Evolutionary conservation across 2,888 invertebrate genomes (phyloP).

Genomic region (Dolomedes plantarius): DNA sequence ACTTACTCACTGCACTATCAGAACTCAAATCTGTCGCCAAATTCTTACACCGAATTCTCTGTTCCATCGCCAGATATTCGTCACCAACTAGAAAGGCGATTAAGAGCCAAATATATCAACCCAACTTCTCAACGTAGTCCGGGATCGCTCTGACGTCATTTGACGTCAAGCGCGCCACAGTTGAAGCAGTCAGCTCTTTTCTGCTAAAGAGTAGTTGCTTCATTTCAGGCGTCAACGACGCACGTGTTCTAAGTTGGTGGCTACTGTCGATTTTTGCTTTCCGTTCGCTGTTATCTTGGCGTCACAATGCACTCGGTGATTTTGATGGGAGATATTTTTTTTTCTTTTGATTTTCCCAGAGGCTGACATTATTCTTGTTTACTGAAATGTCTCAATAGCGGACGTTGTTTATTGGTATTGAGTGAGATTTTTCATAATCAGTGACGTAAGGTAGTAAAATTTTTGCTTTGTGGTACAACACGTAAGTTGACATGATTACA

Average conservation of each 20-base stretch:
- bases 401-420: neutral
- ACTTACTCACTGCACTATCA: no score
- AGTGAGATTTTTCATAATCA: neutral
- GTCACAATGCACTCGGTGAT: neutral
- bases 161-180: conserved; percentile 70
- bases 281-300: conserved; percentile 6
- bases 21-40: neutral
- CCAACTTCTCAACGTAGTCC: conserved; percentile 23
- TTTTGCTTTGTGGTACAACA: neutral
- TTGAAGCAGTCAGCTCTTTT: conserved; percentile 72
- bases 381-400: neutral
- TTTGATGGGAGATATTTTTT: neutral
- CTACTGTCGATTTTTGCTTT: neutral
- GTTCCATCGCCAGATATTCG: neutral
- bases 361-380: neutral
- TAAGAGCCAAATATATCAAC: conserved; percentile 14
- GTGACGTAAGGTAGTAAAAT: neutral
- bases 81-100: neutral
- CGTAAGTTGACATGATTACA: no score
- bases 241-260: conserved; percentile 15
- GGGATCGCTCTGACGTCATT: conserved; percentile 54
- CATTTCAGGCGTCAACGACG: neutral
- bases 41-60: neutral
- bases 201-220: conserved; percentile 14
- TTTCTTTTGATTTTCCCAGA: neutral